phyloP scores from a whole-genome alignment of 2,888 invertebrate genomes.

The Eucera pruinosa region DNA sequence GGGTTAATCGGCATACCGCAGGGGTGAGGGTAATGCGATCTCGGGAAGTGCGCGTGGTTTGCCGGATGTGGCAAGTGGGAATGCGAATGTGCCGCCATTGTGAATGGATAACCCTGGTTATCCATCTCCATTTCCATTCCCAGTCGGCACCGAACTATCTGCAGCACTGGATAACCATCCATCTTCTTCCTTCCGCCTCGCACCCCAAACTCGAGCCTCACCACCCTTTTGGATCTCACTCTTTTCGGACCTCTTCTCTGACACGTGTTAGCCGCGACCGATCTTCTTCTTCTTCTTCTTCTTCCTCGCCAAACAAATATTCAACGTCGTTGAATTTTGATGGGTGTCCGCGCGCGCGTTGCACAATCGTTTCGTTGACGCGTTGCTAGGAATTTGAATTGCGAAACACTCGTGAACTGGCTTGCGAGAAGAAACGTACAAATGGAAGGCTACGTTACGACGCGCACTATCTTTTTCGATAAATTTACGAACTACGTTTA shows the following conservation, averaged over 20 bases:
- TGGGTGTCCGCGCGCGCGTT: background rate
- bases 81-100: slow-evolving; percentile 79
- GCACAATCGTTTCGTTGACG: background rate
- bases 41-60: slow-evolving; percentile 79
- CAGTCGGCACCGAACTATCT: slow-evolving; percentile 82
- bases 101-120: slow-evolving; percentile 78
- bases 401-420: background rate
- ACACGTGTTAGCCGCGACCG: slow-evolving; percentile 13
- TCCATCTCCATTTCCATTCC: slow-evolving; percentile 79
- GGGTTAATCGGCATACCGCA: slow-evolving; percentile 79
- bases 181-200: slow-evolving; percentile 63
- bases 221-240: background rate
- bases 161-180: slow-evolving; percentile 82
- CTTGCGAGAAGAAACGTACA: slow-evolving; percentile 7
- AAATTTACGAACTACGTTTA: slow-evolving; percentile 35
- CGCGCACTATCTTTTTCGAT: slow-evolving; percentile 20
- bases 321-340: background rate
- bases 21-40: slow-evolving; percentile 80
- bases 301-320: no score
- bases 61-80: slow-evolving; percentile 79
- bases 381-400: background rate
- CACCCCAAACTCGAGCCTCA: background rate
- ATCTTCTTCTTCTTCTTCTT: background rate
- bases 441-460: slow-evolving; percentile 9
- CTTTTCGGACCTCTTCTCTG: background rate